Percentiles rank a stretch among this genome's conserved stretches.
These are phyloP conservation scores for Sorex fumeus DNA, from an alignment of 2,113 vertebrate genomes.

Conservation along the genomic window DNA sequence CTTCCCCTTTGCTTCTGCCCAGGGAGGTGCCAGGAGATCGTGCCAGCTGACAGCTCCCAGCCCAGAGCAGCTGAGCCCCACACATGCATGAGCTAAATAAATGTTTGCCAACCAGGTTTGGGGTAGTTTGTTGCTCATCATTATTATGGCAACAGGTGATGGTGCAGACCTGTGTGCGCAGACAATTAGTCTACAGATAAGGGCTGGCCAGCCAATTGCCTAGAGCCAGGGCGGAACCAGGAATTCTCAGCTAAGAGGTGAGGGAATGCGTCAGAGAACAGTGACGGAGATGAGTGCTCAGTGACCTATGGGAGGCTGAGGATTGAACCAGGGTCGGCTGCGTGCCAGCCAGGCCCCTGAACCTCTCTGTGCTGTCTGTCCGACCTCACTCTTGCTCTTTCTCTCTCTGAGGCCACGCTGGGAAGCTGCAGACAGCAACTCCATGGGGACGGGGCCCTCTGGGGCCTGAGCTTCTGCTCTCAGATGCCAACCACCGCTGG, in stretches of 20 bases:
- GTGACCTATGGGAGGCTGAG: too few species aligned
- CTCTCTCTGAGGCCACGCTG: too few species aligned
- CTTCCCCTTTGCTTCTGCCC: too few species aligned
- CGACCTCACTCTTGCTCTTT: too few species aligned
- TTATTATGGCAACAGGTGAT: neutral
- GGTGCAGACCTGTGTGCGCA: rapidly evolving
- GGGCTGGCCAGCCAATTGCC: neutral
- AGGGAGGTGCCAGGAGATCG: too few species aligned
- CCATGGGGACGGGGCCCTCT: too few species aligned
- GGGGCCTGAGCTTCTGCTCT: neutral
- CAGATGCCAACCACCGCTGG: neutral
- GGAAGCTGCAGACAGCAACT: too few species aligned
- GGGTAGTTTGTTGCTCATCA: neutral
- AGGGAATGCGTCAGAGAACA: neutral
- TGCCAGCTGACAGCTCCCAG: neutral
- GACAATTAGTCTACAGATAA: neutral
- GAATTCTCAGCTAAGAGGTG: neutral
- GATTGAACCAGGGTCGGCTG: too few species aligned
- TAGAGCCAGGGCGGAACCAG: neutral
- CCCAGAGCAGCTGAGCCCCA: neutral
- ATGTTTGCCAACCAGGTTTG: neutral
- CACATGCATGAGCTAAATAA: neutral
- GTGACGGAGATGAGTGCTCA: neutral
- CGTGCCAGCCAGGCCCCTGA: too few species aligned
- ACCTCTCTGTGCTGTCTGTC: too few species aligned